phyloP scores from a whole-genome alignment of 2,888 invertebrate genomes.

The Cheilosia vulpina region DNA sequence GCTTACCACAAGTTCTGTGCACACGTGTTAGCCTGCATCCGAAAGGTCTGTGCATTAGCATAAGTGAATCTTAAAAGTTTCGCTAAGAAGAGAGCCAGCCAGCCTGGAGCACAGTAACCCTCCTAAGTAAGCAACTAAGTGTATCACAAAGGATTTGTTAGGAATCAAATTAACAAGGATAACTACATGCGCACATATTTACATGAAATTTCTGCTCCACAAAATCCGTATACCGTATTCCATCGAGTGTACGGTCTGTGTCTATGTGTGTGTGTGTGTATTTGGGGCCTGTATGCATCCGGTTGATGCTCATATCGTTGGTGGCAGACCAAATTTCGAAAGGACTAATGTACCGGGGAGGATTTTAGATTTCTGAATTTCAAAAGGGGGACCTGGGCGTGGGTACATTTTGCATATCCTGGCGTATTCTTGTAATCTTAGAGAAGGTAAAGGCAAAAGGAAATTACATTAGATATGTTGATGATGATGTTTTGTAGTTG shows the following conservation, averaged over 20 bases:
- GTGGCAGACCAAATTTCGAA: constrained; percentile 44
- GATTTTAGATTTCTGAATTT: constrained; percentile 40
- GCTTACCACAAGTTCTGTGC: background rate
- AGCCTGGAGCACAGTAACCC: constrained; percentile 32
- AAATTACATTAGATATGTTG: constrained; percentile 73
- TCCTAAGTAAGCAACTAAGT: constrained; percentile 62
- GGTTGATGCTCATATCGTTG: constrained; percentile 41
- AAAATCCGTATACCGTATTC: background rate
- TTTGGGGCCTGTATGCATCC: constrained; percentile 5
- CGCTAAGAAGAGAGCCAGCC: constrained; percentile 39
- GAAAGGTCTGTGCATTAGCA: constrained; percentile 22
- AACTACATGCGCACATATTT: constrained; percentile 52
- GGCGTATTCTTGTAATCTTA: constrained; percentile 42
- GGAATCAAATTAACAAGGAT: constrained; percentile 71
- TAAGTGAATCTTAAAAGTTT: constrained; percentile 39
- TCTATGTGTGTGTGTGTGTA: too few species aligned
- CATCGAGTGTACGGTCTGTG: background rate
- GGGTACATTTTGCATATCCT: constrained; percentile 56
- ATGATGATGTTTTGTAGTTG: constrained; percentile 55
- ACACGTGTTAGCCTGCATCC: constrained; percentile 19
- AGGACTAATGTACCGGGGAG: constrained; percentile 42
- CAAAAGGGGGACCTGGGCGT: constrained; percentile 1
- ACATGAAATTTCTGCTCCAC: constrained; percentile 6
- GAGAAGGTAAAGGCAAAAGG: constrained; percentile 45
- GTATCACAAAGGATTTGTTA: constrained; percentile 71